Conservation (phyloP, 2,797 vertebrate genomes). For the Glossophaga mutica region DNA sequence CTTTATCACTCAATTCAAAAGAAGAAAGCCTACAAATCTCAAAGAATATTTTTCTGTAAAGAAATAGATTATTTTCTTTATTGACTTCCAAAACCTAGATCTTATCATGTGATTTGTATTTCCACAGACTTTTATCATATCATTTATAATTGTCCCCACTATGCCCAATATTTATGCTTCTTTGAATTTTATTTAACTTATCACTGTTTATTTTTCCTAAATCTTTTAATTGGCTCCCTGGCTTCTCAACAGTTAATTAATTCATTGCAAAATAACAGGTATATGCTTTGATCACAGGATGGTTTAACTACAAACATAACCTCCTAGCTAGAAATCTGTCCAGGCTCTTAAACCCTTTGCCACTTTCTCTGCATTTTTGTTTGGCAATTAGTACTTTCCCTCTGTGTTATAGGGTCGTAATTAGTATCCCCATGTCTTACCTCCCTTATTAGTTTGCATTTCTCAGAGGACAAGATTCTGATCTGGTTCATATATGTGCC, state of each 20-base stretch:
- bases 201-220: constrained; percentile 10
- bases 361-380: not conserved
- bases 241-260: constrained; percentile 60
- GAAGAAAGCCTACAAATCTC: not conserved
- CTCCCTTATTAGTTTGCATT: not conserved
- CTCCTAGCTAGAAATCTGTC: not conserved
- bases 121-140: not conserved
- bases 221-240: constrained; percentile 57
- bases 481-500: not conserved
- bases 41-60: not conserved
- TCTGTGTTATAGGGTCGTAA: not conserved
- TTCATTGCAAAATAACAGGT: constrained; percentile 51
- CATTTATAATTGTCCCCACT: constrained; percentile 8
- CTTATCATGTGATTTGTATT: constrained; percentile 12
- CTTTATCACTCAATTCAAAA: not conserved
- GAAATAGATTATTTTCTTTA: constrained; percentile 22
- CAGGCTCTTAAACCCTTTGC: not conserved
- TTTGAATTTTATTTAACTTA: constrained; percentile 15
- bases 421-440: not conserved
- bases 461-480: not conserved
- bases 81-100: not conserved
- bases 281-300: constrained; percentile 53
- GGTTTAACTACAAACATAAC: constrained; percentile 36
- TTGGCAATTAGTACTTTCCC: not conserved
- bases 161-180: not conserved